These are phyloP conservation scores for Gryllus bimaculatus DNA, from an alignment of 1,140 invertebrate species.

Conservation along the genomic window DNA sequence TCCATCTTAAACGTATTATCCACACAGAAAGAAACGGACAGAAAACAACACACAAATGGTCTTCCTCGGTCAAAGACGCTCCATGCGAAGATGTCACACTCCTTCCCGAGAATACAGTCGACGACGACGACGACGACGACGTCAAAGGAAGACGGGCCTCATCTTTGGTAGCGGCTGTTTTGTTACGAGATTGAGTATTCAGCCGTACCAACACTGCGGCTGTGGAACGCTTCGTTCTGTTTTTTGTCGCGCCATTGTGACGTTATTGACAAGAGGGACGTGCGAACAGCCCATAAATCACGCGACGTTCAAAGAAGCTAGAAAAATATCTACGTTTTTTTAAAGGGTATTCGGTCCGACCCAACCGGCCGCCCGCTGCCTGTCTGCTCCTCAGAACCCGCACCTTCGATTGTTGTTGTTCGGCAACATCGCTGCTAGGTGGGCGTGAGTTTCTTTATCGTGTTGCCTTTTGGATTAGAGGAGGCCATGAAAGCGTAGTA, in stretches of 20 bases:
- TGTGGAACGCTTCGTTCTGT: background rate
- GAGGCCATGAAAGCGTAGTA: too few relatives aligned
- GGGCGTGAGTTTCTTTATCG: too few relatives aligned
- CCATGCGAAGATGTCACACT: background rate
- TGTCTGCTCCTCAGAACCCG: too few relatives aligned
- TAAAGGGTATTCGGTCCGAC: background rate
- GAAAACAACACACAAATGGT: background rate
- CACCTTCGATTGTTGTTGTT: too few relatives aligned
- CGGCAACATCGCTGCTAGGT: too few relatives aligned
- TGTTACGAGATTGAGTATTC: constrained; percentile 4
- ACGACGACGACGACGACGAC: too few relatives aligned
- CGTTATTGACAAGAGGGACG: background rate
- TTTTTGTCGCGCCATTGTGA: background rate
- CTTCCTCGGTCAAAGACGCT: background rate
- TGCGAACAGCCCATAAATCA: background rate
- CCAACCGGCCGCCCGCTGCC: too few relatives aligned
- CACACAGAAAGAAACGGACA: background rate
- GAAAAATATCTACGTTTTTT: background rate
- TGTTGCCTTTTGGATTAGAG: too few relatives aligned
- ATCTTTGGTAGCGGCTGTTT: background rate
- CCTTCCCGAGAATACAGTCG: background rate
- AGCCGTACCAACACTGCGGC: background rate
- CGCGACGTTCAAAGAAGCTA: background rate
- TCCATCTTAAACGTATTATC: constrained; percentile 5
- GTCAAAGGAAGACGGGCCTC: background rate